Conservation (phyloP, 2,797 vertebrate species). For the Psittacula derbiana region DNA sequence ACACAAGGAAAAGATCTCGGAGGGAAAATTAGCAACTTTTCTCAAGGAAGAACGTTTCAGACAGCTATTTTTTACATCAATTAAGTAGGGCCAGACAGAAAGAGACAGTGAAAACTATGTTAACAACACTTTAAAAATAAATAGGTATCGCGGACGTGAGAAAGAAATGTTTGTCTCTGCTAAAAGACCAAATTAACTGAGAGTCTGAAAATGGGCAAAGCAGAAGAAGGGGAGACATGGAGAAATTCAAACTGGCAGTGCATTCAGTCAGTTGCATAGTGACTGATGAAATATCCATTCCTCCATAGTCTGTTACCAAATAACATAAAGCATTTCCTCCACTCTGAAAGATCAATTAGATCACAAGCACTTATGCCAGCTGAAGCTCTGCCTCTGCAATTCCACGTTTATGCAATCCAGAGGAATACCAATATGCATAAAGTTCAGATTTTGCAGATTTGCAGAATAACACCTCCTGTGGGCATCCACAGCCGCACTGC, state of each 20-base stretch:
- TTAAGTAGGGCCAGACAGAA: constrained; percentile 10
- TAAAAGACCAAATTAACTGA: not conserved
- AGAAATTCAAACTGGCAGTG: not conserved
- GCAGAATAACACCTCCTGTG: not conserved
- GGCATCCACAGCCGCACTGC: not conserved
- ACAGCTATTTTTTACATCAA: not conserved
- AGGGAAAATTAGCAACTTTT: constrained; percentile 1
- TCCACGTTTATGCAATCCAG: not conserved
- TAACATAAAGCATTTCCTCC: not conserved
- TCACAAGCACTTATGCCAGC: not conserved
- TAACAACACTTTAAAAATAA: constrained; percentile 17
- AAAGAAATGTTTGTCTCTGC: constrained; percentile 9
- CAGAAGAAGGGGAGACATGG: not conserved
- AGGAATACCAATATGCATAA: not conserved
- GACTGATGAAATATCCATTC: not conserved
- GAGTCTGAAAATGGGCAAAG: not conserved
- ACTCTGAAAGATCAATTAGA: not conserved
- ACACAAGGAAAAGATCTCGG: not conserved
- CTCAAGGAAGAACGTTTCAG: constrained; percentile 9
- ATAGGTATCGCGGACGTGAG: not conserved
- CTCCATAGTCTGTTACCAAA: not conserved
- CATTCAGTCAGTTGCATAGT: not conserved
- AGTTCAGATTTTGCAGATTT: not conserved
- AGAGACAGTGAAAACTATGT: not conserved
- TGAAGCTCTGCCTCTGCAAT: not conserved